Conservation (phyloP, 2,888 invertebrate genomes). For the Eupelmus urozonus region DNA sequence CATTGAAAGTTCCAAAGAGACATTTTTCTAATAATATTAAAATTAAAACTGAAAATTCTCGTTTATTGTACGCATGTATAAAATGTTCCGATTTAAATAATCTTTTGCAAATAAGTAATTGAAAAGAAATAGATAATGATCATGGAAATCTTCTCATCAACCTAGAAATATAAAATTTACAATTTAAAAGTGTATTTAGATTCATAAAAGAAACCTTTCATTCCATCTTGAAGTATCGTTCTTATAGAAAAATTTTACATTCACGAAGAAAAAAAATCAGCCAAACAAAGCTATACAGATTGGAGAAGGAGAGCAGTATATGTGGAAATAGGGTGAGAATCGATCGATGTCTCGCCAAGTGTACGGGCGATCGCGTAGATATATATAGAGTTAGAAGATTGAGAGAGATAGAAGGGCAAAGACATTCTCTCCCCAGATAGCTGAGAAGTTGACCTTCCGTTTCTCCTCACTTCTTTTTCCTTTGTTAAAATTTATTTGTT, state of each 20-base stretch:
- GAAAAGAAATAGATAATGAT: too few relatives aligned
- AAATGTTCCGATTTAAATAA: too few relatives aligned
- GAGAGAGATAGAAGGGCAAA: not conserved
- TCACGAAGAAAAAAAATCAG: not conserved
- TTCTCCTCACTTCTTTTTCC: not conserved
- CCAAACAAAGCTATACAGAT: conserved; percentile 25
- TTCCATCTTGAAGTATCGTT: not conserved
- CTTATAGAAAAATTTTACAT: not conserved
- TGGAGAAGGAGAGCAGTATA: conserved; percentile 5
- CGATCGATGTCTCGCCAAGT: conserved; percentile 23
- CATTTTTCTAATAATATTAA: too few relatives aligned
- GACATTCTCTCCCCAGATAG: not conserved
- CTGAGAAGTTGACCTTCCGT: not conserved
- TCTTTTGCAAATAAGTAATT: too few relatives aligned
- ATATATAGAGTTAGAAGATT: conserved; percentile 14
- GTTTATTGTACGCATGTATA: too few relatives aligned
- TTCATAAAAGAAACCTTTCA: too few relatives aligned
- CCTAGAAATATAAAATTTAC: too few relatives aligned
- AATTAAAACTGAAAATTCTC: too few relatives aligned
- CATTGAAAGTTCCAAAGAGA: too few relatives aligned
- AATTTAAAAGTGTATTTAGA: too few relatives aligned
- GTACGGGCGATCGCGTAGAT: conserved; percentile 7
- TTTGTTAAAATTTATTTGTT: not conserved
- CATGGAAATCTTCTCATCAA: too few relatives aligned
- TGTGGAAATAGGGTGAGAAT: conserved; percentile 22